phyloP scores from a whole-genome alignment of 2,113 vertebrate genomes.

The Chrysochloris asiatica region DNA sequence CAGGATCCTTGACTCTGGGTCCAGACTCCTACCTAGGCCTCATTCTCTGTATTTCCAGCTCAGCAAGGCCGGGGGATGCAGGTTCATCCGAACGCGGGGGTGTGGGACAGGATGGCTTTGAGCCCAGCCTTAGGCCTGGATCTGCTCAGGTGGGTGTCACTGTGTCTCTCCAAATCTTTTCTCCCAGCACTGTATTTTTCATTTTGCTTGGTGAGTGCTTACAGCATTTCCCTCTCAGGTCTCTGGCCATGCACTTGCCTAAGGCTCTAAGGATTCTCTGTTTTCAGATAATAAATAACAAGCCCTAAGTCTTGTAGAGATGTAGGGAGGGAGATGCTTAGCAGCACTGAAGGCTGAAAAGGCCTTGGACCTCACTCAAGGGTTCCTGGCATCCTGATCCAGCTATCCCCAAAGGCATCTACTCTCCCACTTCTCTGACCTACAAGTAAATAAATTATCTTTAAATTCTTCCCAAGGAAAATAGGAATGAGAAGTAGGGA shows the following conservation, averaged over 20 bases:
- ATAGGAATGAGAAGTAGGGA: neutral
- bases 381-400: constrained; percentile 33
- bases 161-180: neutral
- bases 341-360: neutral
- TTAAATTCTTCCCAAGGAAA: neutral
- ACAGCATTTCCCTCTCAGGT: neutral
- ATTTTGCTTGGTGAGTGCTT: neutral
- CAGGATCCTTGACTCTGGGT: neutral
- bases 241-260: constrained; percentile 31
- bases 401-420: neutral
- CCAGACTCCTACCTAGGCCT: neutral
- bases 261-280: constrained; percentile 55
- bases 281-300: constrained; percentile 69
- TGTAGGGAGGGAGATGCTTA: constrained; percentile 24
- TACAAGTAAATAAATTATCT: constrained; percentile 2
- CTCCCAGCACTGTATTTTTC: neutral
- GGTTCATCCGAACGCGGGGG: neutral
- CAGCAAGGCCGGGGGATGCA: neutral
- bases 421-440: neutral
- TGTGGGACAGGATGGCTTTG: neutral
- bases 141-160: neutral
- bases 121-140: neutral
- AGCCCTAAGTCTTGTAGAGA: constrained; percentile 22
- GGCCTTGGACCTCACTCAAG: constrained; percentile 39
- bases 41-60: neutral